Base-by-base conservation (phyloP, 2,888 invertebrate genomes). In the Hydrotaea cyrtoneurina region DNA sequence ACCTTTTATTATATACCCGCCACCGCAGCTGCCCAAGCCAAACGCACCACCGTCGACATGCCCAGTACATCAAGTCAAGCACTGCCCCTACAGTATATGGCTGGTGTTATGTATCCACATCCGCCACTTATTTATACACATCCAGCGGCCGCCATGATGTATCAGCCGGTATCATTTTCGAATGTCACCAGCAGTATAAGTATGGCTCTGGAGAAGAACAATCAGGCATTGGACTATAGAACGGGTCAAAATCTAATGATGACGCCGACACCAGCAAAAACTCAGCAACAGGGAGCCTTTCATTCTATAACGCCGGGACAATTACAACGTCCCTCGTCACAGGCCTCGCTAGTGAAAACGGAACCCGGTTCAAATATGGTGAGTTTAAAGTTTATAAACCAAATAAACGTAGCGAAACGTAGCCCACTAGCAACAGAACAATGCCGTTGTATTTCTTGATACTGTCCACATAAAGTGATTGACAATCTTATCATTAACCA, bases 51-150 rank as follows among this genome's bases (percentile, higher is more conserved):
- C 0, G 26, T 72, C 15, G 89, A 89, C 2, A 86, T 88, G 76
- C 87, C 90, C 10, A 88, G 86, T 78, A 89, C 90, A 0, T 89
- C 90, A 0, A 80, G 69, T 23, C 90, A 89, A 55, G 87, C 89
- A 0, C 79, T 91, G 88, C 88, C 93, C 93, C 94, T 96, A 86
- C 95, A 94, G 87, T 96, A 94, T 87, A 93, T 96, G 92, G 93
- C 94, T 4, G 93, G 94, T 2, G 92, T 95, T 86, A 93, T 95
- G 91, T 95, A 94, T 88, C 93, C 94, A 86, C 93, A 94, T 88
- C 93, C 93, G 72, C 90, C 93, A n/a, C 88, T 94, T 53, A 93
- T 93, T 86, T 94, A 94, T 80, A 93, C 94, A 0, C 93, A 93
- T 83, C 92, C 93, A 0, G 94, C 95, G 0, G 88, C 90, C 0